These are phyloP conservation scores for Cephalopachus bancanus DNA, from an alignment of 2,797 vertebrate species.

Conservation along the genomic window DNA sequence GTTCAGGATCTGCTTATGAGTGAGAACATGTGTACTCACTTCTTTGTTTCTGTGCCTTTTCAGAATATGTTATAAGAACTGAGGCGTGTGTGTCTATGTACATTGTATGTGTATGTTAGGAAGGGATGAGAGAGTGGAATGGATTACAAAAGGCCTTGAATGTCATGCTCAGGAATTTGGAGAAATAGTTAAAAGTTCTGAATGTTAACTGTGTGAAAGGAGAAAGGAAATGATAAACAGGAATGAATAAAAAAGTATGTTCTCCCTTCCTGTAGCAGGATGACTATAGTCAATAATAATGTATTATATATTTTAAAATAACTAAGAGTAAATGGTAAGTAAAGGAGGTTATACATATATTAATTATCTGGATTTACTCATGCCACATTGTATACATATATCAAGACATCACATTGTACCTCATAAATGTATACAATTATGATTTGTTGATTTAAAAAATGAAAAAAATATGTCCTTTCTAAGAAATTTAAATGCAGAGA, in stretches of 20 bases:
- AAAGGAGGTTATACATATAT: not conserved
- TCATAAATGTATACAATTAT: not conserved
- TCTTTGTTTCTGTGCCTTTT: not conserved
- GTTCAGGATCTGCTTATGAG: too few relatives aligned
- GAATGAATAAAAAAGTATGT: not conserved
- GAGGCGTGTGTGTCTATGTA: not conserved
- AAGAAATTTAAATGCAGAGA: not conserved
- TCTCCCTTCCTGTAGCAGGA: not conserved
- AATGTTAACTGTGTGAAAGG: not conserved
- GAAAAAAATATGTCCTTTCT: not conserved
- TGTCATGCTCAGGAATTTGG: not conserved
- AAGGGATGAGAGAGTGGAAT: not conserved
- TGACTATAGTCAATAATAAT: not conserved
- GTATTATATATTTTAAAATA: not conserved
- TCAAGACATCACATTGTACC: not conserved
- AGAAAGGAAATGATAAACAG: slow-evolving; percentile 1
- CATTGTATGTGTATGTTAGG: not conserved
- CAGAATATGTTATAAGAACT: not conserved
- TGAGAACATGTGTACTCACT: too few relatives aligned
- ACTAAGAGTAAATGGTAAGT: not conserved
- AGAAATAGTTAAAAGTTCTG: not conserved
- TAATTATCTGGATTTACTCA: not conserved
- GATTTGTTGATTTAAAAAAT: not conserved
- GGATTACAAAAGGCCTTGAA: not conserved
- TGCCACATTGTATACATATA: not conserved